Evolutionary conservation across 2,797 vertebrate species (phyloP).

Genomic region (Pseudochaenichthys georgianus): DNA sequence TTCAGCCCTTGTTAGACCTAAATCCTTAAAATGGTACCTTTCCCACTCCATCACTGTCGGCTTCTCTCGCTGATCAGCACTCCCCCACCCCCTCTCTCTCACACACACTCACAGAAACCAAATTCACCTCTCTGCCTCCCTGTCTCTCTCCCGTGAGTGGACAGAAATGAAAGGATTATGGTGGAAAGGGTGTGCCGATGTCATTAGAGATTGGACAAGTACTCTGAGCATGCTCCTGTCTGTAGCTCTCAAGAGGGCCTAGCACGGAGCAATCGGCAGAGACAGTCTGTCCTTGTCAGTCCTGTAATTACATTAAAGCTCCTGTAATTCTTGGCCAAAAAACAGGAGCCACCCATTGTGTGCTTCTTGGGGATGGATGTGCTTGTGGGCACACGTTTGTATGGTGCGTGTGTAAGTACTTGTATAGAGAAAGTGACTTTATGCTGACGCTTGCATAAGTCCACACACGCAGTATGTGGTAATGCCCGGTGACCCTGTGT

Average conservation of each 20-base stretch:
- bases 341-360: constrained; percentile 33
- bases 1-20: constrained; percentile 37
- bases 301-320: constrained; percentile 84
- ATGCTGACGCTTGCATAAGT: constrained; percentile 3
- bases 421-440: constrained; percentile 8
- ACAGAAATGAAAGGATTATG: constrained; percentile 76
- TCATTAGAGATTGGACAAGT: constrained; percentile 82
- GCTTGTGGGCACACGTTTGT: neutral
- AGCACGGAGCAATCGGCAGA: constrained; percentile 75
- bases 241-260: constrained; percentile 69
- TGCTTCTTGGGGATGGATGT: constrained; percentile 39
- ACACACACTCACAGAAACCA: constrained; percentile 16
- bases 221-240: constrained; percentile 70
- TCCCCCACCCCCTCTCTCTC: neutral
- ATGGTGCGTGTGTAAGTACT: constrained; percentile 10
- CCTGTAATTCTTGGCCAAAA: constrained; percentile 74
- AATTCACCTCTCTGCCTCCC: constrained; percentile 39
- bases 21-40: constrained; percentile 45
- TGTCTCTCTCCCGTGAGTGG: constrained; percentile 54
- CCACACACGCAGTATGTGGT: constrained; percentile 5
- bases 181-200: constrained; percentile 69
- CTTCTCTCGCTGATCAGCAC: constrained; percentile 20
- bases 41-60: constrained; percentile 31
- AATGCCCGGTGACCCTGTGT: neutral
- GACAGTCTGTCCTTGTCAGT: constrained; percentile 80